A percentile compares a stretch with the other conserved stretches of the same genome.
Evolutionary conservation across 1,140 invertebrate species (phyloP).

Genomic region (Micrasema longulum): DNA sequence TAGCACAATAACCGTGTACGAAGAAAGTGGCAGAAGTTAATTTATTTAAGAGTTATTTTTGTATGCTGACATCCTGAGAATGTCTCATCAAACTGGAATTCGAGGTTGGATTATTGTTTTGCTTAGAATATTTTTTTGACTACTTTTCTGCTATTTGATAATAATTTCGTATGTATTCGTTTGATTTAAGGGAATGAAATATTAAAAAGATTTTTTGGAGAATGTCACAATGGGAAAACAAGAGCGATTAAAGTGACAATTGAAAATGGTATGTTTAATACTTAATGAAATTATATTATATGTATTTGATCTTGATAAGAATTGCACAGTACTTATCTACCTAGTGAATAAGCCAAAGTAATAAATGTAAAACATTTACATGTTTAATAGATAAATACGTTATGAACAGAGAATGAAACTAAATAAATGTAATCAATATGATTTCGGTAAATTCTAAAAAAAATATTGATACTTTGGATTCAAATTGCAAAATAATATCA

Average conservation of each 20-base stretch:
- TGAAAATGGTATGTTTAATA: conserved; percentile 87
- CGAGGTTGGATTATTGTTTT: conserved; percentile 57
- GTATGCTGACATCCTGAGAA: conserved; percentile 44
- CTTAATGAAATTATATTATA: no score
- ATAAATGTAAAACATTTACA: no score
- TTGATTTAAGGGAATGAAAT: conserved; percentile 81
- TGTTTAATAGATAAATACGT: no score
- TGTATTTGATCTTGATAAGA: no score
- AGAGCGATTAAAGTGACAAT: conserved; percentile 87
- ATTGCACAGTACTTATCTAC: no score
- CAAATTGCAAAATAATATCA: no score
- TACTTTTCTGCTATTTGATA: not conserved
- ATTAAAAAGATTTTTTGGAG: conserved; percentile 83
- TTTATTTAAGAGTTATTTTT: not conserved
- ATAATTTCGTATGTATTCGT: conserved; percentile 12
- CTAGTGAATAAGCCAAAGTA: no score
- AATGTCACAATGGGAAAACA: conserved; percentile 84
- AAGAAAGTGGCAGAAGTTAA: not conserved
- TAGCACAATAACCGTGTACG: no score
- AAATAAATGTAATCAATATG: no score
- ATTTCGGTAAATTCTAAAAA: no score
- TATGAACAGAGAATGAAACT: no score
- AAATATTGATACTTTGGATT: no score
- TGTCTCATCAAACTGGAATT: conserved; percentile 66
- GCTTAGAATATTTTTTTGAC: conserved; percentile 45